Base-by-base conservation (phyloP, 2,797 vertebrate genomes). In the Tokudaia muenninki region DNA sequence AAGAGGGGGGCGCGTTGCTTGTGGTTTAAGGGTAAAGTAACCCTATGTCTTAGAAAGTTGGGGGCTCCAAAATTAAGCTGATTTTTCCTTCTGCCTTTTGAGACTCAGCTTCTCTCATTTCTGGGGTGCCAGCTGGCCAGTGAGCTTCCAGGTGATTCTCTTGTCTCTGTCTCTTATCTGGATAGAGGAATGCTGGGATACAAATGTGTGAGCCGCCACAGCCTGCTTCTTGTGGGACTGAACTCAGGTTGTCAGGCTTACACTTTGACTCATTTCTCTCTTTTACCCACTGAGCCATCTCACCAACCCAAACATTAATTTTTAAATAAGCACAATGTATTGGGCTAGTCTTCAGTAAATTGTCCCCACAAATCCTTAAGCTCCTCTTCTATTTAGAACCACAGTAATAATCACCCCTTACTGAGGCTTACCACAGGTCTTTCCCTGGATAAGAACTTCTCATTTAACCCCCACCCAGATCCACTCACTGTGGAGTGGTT, bases 21-120 rank as follows among this genome's bases (percentile, higher is more conserved):
- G n/a, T 72, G 50, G 21, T 87, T 5, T 94, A 67, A 91, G 16
- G 77, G 47, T 80, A 70, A 91, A 89, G n/a, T 47, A 93, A 79
- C 5, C n/a, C 1, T 44, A 50, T 37, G 17, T 72, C 59, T 95
- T 93, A 17, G 89, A 90, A 94, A 94, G 74, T n/a, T 70, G 17
- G 13, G 74, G 78, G 87, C 10, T 67, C n/a, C 47, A 57, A 91
- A 87, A 72, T 87, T 31, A 78, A 91, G 94, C 55, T 52, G 0
- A 70, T 96, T 24, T 91, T 31, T 79, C 47, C 70, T 82, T 34
- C 87, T 61, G 17, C 1, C 16, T 52, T 67, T 72, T 75, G 52
- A 59, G 63, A n/a, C 9, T 19, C 8, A 57, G 37, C 8, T 5
- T 57, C 78, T 55, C 86, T 57, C 6, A 3, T 59, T 74, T 41